Conservation (phyloP, 1,140 invertebrate species). For the Microplitis mediator region DNA sequence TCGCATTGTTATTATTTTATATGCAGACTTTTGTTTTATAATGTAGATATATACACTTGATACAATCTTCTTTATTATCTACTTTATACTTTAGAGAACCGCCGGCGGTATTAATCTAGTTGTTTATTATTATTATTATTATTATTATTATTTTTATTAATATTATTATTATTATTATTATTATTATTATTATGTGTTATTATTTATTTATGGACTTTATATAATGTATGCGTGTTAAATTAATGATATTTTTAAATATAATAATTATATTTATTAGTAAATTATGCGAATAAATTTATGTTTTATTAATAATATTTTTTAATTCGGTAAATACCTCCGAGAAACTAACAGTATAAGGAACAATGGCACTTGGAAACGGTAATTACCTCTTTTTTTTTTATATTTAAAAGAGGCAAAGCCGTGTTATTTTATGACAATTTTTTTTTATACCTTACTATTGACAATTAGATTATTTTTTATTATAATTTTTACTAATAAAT, state of each 20-base stretch:
- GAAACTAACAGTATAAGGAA: slow-evolving; percentile 12
- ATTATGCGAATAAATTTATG: slow-evolving; percentile 7
- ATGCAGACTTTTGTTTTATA: background rate
- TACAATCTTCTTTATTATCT: background rate
- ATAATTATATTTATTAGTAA: background rate
- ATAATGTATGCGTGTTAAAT: no score
- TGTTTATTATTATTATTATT: background rate
- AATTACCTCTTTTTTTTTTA: background rate
- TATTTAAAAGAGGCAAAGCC: background rate
- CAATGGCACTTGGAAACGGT: slow-evolving; percentile 14
- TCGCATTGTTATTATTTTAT: background rate
- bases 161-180: no score
- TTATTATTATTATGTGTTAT: no score
- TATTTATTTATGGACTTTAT: no score
- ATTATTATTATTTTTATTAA: no score
- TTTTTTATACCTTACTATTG: slow-evolving; percentile 2
- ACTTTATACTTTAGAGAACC: background rate
- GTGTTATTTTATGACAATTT: background rate
- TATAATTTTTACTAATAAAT: background rate
- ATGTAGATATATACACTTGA: background rate
- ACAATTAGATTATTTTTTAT: background rate
- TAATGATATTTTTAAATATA: background rate
- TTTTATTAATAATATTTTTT: background rate
- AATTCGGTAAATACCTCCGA: slow-evolving; percentile 4
- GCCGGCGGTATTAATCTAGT: background rate